These are phyloP conservation scores for Bugula neritina DNA, from an alignment of 2,888 invertebrate species.

Conservation along the genomic window DNA sequence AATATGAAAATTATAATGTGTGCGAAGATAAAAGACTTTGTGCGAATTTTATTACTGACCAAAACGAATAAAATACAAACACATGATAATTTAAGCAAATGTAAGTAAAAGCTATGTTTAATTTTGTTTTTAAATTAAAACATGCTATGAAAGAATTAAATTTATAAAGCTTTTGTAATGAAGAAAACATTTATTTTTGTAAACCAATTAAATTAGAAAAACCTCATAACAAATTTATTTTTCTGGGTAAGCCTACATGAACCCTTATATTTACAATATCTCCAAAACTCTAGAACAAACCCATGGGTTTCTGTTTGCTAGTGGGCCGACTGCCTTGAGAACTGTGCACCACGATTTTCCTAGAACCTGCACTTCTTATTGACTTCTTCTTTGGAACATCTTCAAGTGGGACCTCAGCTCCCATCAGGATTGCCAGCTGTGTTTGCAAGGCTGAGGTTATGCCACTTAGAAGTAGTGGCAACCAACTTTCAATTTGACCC, in stretches of 20 bases:
- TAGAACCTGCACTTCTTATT: slow-evolving; percentile 41
- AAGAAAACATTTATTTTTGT: no score
- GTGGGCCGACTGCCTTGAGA: slow-evolving; percentile 22
- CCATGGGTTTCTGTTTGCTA: slow-evolving; percentile 16
- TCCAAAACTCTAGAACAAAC: no score
- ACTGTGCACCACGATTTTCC: slow-evolving; percentile 35
- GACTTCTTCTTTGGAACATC: slow-evolving; percentile 30
- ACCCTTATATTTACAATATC: no score
- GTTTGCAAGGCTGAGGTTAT: slow-evolving; percentile 42
- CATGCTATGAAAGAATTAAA: no score
- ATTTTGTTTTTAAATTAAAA: no score
- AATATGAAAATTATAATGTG: background rate
- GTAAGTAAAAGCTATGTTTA: no score
- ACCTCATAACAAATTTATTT: no score
- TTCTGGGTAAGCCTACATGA: no score
- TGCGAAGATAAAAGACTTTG: background rate
- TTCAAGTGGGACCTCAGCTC: slow-evolving; percentile 34
- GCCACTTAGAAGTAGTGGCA: slow-evolving; percentile 37
- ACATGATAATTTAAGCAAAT: no score
- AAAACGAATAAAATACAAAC: background rate
- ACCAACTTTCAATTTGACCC: slow-evolving; percentile 48
- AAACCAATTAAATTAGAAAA: no score
- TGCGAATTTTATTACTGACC: background rate
- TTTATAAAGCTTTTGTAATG: no score
- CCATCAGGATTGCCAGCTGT: slow-evolving; percentile 41